Evolutionary conservation across 1,140 invertebrate genomes (phyloP).

Genomic region (Drosophila grimshawi): DNA sequence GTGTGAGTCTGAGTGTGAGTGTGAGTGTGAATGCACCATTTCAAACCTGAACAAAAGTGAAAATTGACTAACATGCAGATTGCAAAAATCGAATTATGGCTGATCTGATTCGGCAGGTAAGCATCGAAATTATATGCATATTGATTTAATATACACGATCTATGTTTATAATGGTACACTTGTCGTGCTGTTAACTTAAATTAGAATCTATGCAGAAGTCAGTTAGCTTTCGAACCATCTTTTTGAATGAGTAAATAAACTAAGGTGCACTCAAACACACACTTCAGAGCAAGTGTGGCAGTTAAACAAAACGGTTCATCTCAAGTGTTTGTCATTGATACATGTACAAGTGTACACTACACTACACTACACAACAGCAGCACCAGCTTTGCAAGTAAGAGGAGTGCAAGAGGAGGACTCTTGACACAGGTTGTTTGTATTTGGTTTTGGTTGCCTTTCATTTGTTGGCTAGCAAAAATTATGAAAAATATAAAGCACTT

Average conservation of each 20-base stretch:
- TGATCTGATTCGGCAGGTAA: slow-evolving; percentile 51
- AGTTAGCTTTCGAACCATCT: slow-evolving; percentile 39
- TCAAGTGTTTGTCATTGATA: slow-evolving; percentile 70
- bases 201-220: slow-evolving; percentile 42
- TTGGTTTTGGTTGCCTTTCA: slow-evolving; percentile 17
- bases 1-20: slow-evolving; percentile 31
- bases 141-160: neutral
- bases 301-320: slow-evolving; percentile 62
- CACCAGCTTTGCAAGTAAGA: slow-evolving; percentile 3
- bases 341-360: neutral
- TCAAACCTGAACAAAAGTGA: slow-evolving; percentile 55
- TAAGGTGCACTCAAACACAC: slow-evolving; percentile 61
- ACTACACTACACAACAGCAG: slow-evolving; percentile 4
- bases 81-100: slow-evolving; percentile 51
- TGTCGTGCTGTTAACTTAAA: slow-evolving; percentile 46
- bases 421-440: neutral
- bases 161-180: slow-evolving; percentile 47
- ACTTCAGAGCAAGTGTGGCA: slow-evolving; percentile 63
- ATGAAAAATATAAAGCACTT: neutral
- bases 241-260: slow-evolving; percentile 46
- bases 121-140: neutral
- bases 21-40: slow-evolving; percentile 46
- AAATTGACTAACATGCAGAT: slow-evolving; percentile 63
- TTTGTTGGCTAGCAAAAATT: slow-evolving; percentile 10
- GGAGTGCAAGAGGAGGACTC: slow-evolving; percentile 13